These are phyloP conservation scores for Bombus confusus DNA, from an alignment of 1,140 invertebrate genomes.

Conservation along the genomic window DNA sequence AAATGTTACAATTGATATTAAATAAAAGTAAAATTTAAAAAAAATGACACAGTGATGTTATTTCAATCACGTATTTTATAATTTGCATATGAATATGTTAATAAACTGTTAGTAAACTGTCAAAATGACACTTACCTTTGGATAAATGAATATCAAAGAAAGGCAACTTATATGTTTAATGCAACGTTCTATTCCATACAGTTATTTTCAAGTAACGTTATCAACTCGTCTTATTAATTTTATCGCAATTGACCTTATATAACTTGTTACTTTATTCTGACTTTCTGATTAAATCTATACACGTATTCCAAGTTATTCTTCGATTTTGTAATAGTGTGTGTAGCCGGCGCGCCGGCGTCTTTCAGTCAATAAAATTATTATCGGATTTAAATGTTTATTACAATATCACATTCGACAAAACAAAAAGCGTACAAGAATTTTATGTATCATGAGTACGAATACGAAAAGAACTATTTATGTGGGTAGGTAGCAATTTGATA, in stretches of 20 bases:
- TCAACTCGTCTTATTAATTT: conserved; percentile 34
- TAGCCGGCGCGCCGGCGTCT: conserved; percentile 42
- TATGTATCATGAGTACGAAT: conserved; percentile 81
- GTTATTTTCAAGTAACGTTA: conserved; percentile 12
- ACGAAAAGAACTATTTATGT: conserved; percentile 91
- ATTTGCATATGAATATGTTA: background rate
- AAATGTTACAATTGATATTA: background rate
- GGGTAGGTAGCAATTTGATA: conserved; percentile 74
- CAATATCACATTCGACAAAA: conserved; percentile 1
- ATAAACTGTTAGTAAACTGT: background rate
- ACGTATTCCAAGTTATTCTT: conserved; percentile 9
- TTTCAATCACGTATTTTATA: background rate
- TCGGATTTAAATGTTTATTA: conserved; percentile 37
- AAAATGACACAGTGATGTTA: background rate
- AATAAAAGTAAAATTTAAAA: background rate
- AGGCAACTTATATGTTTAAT: background rate
- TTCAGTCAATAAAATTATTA: conserved; percentile 51
- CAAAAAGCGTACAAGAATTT: conserved; percentile 1
- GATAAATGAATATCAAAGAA: background rate
- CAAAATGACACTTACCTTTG: conserved; percentile 23
- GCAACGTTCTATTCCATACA: background rate
- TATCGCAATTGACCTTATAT: conserved; percentile 46
- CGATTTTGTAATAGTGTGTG: background rate
- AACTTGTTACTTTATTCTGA: conserved; percentile 29
- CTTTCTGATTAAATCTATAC: conserved; percentile 11